Percentiles rank a stretch among this genome's conserved stretches.
Conservation (phyloP, 2,888 invertebrate species). For the Cephonodes hylas region DNA sequence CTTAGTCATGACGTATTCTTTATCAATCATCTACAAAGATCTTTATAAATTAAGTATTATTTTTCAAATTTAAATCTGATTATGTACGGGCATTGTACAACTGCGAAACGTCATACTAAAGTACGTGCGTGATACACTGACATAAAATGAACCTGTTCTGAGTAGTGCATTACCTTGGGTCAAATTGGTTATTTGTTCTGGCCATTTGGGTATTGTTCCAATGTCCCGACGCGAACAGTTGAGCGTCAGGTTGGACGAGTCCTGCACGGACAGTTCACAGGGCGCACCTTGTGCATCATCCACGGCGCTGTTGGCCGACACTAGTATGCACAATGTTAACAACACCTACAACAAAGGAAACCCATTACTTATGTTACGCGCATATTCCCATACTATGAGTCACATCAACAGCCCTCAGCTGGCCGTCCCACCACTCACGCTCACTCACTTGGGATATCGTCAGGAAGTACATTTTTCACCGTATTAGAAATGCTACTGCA, state of each 20-base stretch:
- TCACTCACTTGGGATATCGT: constrained; percentile 61
- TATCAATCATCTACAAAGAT: not conserved
- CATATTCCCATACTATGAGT: constrained; percentile 11
- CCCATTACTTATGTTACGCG: constrained; percentile 53
- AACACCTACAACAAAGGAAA: constrained; percentile 76
- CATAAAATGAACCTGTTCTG: not conserved
- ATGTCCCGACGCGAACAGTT: constrained; percentile 70
- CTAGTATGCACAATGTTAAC: constrained; percentile 67
- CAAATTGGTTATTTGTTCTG: constrained; percentile 53
- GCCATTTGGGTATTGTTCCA: constrained; percentile 60
- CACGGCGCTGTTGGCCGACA: constrained; percentile 50
- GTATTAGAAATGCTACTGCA: constrained; percentile 61
- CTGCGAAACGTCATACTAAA: not conserved
- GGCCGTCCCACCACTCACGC: constrained; percentile 29
- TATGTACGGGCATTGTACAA: constrained; percentile 7
- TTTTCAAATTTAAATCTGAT: constrained; percentile 22
- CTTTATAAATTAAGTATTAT: not conserved
- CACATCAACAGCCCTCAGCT: constrained; percentile 5
- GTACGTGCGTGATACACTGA: constrained; percentile 23
- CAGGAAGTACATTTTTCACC: constrained; percentile 65
- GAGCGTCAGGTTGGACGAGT: constrained; percentile 56
- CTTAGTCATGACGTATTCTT: not conserved
- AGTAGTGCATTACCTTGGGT: constrained; percentile 58
- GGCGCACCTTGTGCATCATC: constrained; percentile 40
- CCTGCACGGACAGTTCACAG: constrained; percentile 61